These are phyloP conservation scores for Hippocampus abdominalis DNA, from an alignment of 2,113 vertebrate genomes.

Conservation along the genomic window DNA sequence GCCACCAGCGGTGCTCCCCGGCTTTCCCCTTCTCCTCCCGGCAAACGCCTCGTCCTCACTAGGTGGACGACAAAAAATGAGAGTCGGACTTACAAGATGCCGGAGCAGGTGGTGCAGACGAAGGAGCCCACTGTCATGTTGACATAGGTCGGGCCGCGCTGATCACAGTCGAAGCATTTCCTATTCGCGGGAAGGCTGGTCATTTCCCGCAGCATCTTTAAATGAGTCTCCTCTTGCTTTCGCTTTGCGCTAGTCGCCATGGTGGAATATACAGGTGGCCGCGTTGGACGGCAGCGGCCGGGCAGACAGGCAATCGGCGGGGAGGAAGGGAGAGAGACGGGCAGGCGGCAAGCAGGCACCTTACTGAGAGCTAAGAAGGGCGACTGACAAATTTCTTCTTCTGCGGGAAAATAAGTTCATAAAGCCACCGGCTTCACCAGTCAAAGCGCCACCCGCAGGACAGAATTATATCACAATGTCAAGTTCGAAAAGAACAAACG, in stretches of 20 bases:
- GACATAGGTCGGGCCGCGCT: constrained; percentile 97
- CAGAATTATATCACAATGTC: constrained; percentile 13
- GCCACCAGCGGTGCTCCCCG: background rate
- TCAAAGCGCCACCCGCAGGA: constrained; percentile 46
- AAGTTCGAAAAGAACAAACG: no score
- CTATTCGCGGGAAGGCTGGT: constrained; percentile 91
- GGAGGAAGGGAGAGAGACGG: background rate
- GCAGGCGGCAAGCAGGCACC: constrained; percentile 23
- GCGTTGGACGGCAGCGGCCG: constrained; percentile 24
- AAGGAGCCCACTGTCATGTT: constrained; percentile 98
- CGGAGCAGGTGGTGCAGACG: constrained; percentile 97
- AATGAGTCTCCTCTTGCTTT: constrained; percentile 98
- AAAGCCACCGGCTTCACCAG: background rate
- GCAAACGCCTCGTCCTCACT: background rate
- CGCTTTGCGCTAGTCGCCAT: constrained; percentile 95
- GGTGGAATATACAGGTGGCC: constrained; percentile 44
- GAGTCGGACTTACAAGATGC: constrained; percentile 85
- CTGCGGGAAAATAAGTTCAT: background rate
- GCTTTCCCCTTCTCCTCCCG: background rate
- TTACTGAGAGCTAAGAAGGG: constrained; percentile 42
- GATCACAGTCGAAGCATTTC: constrained; percentile 98
- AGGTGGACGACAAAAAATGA: background rate
- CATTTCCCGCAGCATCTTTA: constrained; percentile 97
- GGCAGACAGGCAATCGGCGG: constrained; percentile 28
- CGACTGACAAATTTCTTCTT: constrained; percentile 48